Evolutionary conservation across 2,113 vertebrate genomes (phyloP).

Genomic region (Syngnathus floridae): DNA sequence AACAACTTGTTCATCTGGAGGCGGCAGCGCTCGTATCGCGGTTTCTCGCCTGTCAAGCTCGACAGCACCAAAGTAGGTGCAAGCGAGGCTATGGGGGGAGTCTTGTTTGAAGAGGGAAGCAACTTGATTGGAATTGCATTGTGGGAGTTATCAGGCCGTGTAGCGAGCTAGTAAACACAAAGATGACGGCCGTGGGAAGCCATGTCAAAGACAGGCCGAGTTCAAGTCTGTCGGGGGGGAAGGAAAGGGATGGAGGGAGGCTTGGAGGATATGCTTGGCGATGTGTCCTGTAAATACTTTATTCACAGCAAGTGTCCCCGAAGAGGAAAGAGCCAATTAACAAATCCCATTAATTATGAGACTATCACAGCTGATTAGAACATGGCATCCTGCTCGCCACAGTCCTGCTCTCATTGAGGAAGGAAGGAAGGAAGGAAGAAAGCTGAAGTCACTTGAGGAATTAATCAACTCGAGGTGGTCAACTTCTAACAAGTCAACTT

Average conservation of each 20-base stretch:
- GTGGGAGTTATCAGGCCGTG: conserved; percentile 42
- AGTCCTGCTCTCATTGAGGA: conserved; percentile 50
- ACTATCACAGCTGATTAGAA: conserved; percentile 68
- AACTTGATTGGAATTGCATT: conserved; percentile 49
- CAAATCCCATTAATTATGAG: conserved; percentile 69
- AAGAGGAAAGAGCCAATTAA: conserved; percentile 67
- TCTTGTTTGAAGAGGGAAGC: conserved; percentile 39
- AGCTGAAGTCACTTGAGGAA: conserved; percentile 15
- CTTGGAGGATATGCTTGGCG: conserved; percentile 50
- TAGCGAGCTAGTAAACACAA: conserved; percentile 36
- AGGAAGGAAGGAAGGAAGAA: conserved; percentile 23
- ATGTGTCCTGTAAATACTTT: conserved; percentile 38
- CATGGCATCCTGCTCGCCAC: conserved; percentile 56
- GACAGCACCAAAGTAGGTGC: neutral
- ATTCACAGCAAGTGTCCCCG: conserved; percentile 51
- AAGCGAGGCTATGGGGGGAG: conserved; percentile 5
- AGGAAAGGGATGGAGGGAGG: conserved; percentile 21
- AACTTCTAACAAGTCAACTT: neutral
- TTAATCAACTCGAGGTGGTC: conserved; percentile 8
- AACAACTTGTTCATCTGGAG: conserved; percentile 4
- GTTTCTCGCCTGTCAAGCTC: neutral
- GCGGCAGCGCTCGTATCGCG: neutral
- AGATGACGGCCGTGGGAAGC: conserved; percentile 30
- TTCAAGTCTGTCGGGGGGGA: conserved; percentile 20
- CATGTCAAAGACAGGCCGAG: conserved; percentile 18